Base-by-base conservation (phyloP, 2,888 invertebrate species). In the Strigamia transsilvanica region DNA sequence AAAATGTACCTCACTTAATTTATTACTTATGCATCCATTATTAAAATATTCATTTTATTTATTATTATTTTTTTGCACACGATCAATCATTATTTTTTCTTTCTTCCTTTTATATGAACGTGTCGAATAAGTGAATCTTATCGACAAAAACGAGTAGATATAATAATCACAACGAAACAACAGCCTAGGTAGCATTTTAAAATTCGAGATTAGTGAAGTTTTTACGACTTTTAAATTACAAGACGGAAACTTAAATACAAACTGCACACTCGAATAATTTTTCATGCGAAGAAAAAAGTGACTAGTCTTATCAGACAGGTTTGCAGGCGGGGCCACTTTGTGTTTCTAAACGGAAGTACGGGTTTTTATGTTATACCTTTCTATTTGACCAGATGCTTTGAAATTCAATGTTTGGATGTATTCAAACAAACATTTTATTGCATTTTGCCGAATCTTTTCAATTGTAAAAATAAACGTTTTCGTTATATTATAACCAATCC, bases 261-360 rank as follows among this genome's bases (percentile, higher is more conserved):
- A 56, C 56, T 73, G 73, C 73, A 73, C 73, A 56, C 56, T 56
- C n/a, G 18, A 56, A 18, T 56, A 56, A n/a, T 56, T 56, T 15
- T 73, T 32, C 32, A 66, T 27, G 66, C 15, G 66, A 32, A 32
- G 73, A 21, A 73, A 32, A 73, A 73, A 73, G 73, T 15, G 32
- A 15, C 73, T 73, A 56, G 56, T 73, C 73, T 73, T 73, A 73
- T 73, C 73, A 73, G 73, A 32, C 73, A 73, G 23, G 23, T 73
- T 73, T 73, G 23, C 13, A 73, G 27, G 73, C 32, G 27, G 27
- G 73, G 73, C 73, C 13, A 73, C 32, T 73, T 73, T 56, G 56
- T 56, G 18, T 18, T 32, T 73, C 32, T 73, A 73, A 23, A 73
- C 73, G 73, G 73, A 73, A 73, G 73, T 73, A 73, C 73, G 73